Conservation (phyloP, 2,888 invertebrate genomes). For the Lycia hirtaria region DNA sequence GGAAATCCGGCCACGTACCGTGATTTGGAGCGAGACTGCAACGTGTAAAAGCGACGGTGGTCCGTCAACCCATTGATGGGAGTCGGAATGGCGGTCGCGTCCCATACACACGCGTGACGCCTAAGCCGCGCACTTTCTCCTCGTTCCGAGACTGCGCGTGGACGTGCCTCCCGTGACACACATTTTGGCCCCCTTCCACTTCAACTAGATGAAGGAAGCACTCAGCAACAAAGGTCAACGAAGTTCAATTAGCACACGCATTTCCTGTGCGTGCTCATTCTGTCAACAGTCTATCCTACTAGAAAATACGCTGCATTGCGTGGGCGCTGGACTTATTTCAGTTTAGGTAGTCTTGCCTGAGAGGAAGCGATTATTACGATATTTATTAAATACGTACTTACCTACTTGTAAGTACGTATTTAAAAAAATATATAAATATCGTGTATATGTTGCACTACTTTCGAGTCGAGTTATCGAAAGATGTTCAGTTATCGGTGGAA, state of each 20-base stretch:
- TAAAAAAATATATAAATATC: too few relatives aligned
- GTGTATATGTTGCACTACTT: background rate
- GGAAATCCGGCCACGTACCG: constrained; percentile 78
- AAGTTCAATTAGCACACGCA: constrained; percentile 27
- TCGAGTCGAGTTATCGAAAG: constrained; percentile 41
- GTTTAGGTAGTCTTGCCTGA: background rate
- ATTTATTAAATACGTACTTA: background rate
- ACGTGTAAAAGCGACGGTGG: constrained; percentile 69
- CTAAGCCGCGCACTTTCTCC: constrained; percentile 72
- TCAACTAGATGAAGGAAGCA: constrained; percentile 35
- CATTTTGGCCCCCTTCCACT: constrained; percentile 56
- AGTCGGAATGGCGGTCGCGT: constrained; percentile 64
- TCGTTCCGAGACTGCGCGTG: constrained; percentile 52
- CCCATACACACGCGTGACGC: constrained; percentile 53
- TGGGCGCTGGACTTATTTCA: constrained; percentile 6
- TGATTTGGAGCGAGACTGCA: constrained; percentile 77
- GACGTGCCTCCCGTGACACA: constrained; percentile 69
- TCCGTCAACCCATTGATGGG: constrained; percentile 72
- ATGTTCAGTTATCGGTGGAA: constrained; percentile 62
- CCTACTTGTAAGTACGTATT: background rate
- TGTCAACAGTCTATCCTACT: background rate
- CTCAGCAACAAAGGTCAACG: constrained; percentile 19
- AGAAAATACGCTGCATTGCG: constrained; percentile 2
- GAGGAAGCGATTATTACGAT: background rate
- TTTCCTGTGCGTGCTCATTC: constrained; percentile 16